Evolutionary conservation across 2,113 vertebrate genomes (phyloP).

Genomic region (Ptychochromis oligacanthus): DNA sequence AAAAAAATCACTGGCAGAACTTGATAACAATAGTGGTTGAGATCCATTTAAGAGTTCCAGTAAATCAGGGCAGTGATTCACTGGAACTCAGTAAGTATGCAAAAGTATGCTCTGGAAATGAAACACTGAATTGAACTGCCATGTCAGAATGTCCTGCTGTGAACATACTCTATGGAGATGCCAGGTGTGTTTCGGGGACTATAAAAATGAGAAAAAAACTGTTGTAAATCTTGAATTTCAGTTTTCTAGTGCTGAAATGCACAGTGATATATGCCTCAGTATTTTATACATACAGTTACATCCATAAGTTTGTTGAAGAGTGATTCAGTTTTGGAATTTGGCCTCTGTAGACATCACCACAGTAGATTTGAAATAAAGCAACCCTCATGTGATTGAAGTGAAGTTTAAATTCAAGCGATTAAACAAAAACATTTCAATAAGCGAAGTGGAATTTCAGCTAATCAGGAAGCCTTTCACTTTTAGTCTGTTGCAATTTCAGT

Average conservation of each 20-base stretch:
- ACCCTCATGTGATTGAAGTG: no score
- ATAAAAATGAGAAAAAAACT: no score
- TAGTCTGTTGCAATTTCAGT: no score
- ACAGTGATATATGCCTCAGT: fast-evolving
- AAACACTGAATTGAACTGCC: not conserved
- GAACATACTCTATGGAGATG: not conserved
- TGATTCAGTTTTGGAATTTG: not conserved
- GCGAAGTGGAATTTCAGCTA: no score
- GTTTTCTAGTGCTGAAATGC: not conserved
- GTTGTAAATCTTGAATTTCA: no score
- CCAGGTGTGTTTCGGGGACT: not conserved
- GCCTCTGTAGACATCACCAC: no score
- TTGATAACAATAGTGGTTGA: not conserved
- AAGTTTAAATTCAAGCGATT: no score
- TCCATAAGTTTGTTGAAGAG: not conserved
- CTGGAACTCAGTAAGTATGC: not conserved
- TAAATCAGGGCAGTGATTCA: not conserved
- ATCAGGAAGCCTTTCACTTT: no score
- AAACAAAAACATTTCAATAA: no score
- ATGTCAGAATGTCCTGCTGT: not conserved
- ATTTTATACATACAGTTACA: not conserved
- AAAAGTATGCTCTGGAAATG: not conserved
- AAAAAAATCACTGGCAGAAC: not conserved
- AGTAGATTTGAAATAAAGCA: no score
- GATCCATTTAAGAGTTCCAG: not conserved